Conservation (phyloP, 2,797 vertebrate species). For the Leuciscus waleckii region DNA sequence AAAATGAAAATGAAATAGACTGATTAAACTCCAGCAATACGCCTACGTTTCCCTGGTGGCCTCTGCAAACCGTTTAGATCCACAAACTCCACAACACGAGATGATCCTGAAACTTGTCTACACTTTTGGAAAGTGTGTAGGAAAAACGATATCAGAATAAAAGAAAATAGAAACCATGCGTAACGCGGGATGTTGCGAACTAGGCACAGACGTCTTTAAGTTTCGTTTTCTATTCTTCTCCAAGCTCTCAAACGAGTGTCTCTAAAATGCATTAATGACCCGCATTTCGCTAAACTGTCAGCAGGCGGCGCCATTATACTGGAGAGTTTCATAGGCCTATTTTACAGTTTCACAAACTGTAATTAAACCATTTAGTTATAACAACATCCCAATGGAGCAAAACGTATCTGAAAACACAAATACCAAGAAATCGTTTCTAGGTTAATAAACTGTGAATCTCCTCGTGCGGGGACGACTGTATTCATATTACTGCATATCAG, state of each 20-base stretch:
- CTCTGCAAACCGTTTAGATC: neutral
- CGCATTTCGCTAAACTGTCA: neutral
- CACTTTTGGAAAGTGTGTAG: neutral
- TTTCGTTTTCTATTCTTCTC: constrained; percentile 77
- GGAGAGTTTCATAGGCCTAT: neutral
- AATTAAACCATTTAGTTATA: neutral
- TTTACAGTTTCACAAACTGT: neutral
- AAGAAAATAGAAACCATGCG: neutral
- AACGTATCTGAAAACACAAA: neutral
- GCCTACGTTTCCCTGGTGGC: too few species aligned
- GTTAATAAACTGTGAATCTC: neutral
- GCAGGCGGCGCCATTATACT: constrained; percentile 36
- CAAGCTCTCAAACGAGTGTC: neutral
- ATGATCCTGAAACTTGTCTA: neutral
- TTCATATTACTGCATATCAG: neutral
- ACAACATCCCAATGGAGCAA: neutral
- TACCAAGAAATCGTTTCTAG: neutral
- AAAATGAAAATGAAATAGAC: neutral
- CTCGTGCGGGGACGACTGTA: neutral
- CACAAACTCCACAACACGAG: neutral
- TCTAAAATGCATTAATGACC: neutral
- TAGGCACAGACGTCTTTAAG: constrained; percentile 5
- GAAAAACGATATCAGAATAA: neutral
- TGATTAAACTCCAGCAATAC: neutral
- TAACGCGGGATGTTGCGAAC: neutral